Evolutionary conservation across 1,140 invertebrate genomes (phyloP), one percentile per base, ranked within the genome.

Genomic region (Copidosoma floridanum): DNA sequence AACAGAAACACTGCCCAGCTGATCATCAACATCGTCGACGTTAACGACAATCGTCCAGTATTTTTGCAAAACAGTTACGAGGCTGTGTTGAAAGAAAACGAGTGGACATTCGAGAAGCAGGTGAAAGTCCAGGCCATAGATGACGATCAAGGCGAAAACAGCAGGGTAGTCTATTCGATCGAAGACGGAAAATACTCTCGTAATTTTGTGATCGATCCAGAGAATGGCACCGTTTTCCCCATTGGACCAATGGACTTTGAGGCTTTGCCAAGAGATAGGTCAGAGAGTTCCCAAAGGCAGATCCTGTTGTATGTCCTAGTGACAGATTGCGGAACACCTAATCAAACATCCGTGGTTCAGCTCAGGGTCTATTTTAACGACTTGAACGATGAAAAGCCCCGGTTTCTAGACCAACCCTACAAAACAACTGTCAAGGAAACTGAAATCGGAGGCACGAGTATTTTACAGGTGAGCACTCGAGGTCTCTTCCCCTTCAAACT

Each of bases 1-100:
- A 93, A 94, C 76, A 83, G 89, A 57, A 95, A 95, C 69, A 91
- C 92, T 0, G 92, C 88, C 2, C 93, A 95, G 75, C 77, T 97
- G 3, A 86, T 92, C 3, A 83, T 97, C 2, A 89, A 91, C 57
- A 86, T 96, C 40, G 88, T 92, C 70, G 94, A 97, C 77, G 87
- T 93, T 0, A 95, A 95, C 71, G 92, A 95, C 72, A 94, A 95
- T 71, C 82, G 88, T 0, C 93, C 93, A 0, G 82, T 88, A 56
- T 95, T 95, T 70, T 71, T 90, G 0, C 90, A 92, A 63, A 87
- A 85, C 37, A 87, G 88, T 67, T 96, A 95, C 69, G 92, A 95
- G 75, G 89, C 89, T 0, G 85, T 92, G 40, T 69, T 97, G 1
- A 70, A 89, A 51, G 94, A 97, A 75, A 95, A 95, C 71, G 85